Conservation (phyloP, 2,797 vertebrate species). For the Pipistrellus nathusii region DNA sequence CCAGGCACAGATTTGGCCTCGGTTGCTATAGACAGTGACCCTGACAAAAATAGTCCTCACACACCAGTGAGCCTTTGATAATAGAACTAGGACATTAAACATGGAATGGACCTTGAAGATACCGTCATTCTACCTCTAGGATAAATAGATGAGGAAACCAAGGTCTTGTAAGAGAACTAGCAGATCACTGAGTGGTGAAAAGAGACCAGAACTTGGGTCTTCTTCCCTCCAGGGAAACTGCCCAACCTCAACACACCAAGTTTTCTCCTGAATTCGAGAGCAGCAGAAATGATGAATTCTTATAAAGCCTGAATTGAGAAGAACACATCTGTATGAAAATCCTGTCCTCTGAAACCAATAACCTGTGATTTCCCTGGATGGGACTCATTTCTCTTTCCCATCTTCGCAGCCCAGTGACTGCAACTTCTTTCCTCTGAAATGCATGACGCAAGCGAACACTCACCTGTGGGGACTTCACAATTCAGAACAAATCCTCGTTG, state of each 20-base stretch:
- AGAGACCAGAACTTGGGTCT: neutral
- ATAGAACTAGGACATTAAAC: conserved; percentile 13
- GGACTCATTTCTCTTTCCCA: conserved; percentile 33
- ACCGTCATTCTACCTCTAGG: neutral
- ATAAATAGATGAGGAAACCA: neutral
- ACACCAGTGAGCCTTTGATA: neutral
- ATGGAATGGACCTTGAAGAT: neutral
- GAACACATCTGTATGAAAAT: conserved; percentile 52
- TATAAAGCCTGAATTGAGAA: conserved; percentile 12
- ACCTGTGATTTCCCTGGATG: conserved; percentile 67
- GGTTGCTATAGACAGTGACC: neutral
- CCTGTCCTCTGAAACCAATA: conserved; percentile 44
- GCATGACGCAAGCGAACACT: neutral
- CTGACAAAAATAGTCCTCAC: neutral
- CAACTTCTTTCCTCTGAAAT: conserved; percentile 52
- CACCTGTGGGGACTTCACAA: conserved; percentile 72
- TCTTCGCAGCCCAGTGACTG: conserved; percentile 39
- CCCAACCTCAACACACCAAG: neutral
- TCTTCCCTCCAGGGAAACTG: neutral
- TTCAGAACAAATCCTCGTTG: conserved; percentile 70
- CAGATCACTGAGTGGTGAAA: neutral
- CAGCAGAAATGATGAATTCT: neutral
- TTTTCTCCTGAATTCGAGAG: neutral
- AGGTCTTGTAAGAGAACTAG: neutral
- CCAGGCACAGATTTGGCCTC: neutral